Base-by-base conservation (phyloP, 2,113 vertebrate genomes). In the Lagopus muta region DNA sequence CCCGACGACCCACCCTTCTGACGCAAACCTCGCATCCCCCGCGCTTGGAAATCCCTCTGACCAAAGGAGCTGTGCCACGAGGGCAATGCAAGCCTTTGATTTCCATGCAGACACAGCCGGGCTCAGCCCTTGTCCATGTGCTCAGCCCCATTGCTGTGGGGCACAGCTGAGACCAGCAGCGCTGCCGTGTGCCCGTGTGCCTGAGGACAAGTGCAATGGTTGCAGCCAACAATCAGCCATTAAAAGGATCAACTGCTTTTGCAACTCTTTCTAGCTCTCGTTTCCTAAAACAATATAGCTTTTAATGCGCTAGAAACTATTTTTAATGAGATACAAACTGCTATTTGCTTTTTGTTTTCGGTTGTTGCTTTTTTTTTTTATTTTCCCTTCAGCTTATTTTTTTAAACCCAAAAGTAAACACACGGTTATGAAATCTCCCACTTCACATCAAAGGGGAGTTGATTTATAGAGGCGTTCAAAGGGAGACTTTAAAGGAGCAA, bases 291-390 rank as follows among this genome's bases (percentile, higher is more conserved):
- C 91, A 96, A 94, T 95, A 77, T 38, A 47, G 1, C 8, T 40
- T 78, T 70, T 92, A 96, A 94, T 91, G 94, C 0, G 8, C 85
- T 72, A 92, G 93, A 72, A 96, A 89, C 94, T 83, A 52, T 74
- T 96, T 78, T 88, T 95, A 97, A 97, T 95, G 90, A 97, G 94
- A 94, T 90, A 96, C 95, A 94, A 96, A 97, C 88, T 94, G 77
- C 90, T 94, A 6, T 81, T 93, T 94, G 93, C 28, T 80, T 90
- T 93, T 79, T 55, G 34, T 65, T 52, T 64, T 65, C 48, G 11
- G 48, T 50, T 24, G 67, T 65, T 64, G 79, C 38, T 65, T 94
- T 78, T 50, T 22, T 65, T 45, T 64, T 61, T 91, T 94, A 71
- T 94, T 95, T 94, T 94, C 94, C 94, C 94, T 92, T 96, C 88